Conservation (phyloP, 2,888 invertebrate species). For the Chymomyza fuscimana region DNA sequence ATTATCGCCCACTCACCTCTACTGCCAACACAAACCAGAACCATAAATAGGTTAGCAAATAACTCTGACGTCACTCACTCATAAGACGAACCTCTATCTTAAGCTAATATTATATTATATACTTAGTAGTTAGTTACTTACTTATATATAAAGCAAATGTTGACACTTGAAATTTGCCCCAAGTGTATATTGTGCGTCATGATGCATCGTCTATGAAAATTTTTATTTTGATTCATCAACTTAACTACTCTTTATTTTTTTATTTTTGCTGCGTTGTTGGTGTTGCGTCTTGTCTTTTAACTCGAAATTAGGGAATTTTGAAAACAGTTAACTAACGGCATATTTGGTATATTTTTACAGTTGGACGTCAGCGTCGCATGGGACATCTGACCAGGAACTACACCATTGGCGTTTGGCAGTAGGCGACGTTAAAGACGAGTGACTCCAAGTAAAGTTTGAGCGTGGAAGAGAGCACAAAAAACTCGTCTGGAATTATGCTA, state of each 20-base stretch:
- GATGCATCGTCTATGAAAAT: constrained; percentile 22
- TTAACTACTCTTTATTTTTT: neutral
- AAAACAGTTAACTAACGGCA: constrained; percentile 26
- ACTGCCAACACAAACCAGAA: neutral
- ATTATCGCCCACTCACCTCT: neutral
- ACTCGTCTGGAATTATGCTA: no score
- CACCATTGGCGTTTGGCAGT: constrained; percentile 84
- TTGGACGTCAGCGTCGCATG: constrained; percentile 86
- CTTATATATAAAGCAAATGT: constrained; percentile 34
- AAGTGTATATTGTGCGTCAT: constrained; percentile 38
- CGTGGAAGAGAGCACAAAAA: neutral
- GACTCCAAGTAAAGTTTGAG: neutral
- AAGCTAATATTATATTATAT: constrained; percentile 26
- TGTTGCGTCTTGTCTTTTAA: constrained; percentile 47
- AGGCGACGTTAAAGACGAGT: constrained; percentile 31
- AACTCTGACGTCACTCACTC: constrained; percentile 34
- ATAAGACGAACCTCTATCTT: constrained; percentile 34
- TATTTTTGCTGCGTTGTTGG: constrained; percentile 36
- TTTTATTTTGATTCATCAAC: neutral
- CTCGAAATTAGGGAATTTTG: neutral
- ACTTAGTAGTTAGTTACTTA: neutral
- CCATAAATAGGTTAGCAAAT: constrained; percentile 47
- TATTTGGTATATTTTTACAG: constrained; percentile 58
- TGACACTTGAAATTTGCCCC: constrained; percentile 46
- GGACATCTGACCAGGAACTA: constrained; percentile 90